Evolutionary conservation across 2,113 vertebrate species (phyloP), one percentile per base, ranked within the genome.

Genomic region (Nycticorax nycticorax): DNA sequence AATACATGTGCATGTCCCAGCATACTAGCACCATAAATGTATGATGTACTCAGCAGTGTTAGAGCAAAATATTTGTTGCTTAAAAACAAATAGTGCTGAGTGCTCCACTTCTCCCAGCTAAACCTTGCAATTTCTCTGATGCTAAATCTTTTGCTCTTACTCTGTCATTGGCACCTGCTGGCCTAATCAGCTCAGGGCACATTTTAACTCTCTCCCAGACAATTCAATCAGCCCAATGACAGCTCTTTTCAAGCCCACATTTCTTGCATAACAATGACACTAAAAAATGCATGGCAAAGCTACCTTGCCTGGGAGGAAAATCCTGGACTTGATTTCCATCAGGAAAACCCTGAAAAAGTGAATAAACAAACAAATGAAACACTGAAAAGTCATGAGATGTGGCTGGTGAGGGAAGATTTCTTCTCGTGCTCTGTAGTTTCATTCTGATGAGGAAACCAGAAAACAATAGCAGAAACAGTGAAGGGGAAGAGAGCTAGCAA

Each of bases 151-250:
- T 66, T 92, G 9, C 78, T 87, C 56, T 85, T 71, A 57, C 39
- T 22, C 85, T 89, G n/a, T 92, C 78, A 91, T 62, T 85, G 83
- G 39, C 33, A 30, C 24, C 45, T 27, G 22, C n/a, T 88, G 67
- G 37, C 67, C 66, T 94, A 81, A 95, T 95, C 94, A 92, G 76
- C 60, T 78, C 67, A 64, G 63, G 88, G 72, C 72, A 92, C 62
- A 84, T 80, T 96, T 97, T 86, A 82, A n/a, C 57, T 76, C 30
- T 80, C 33, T 94, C 63, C 14, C 63, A 92, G 90, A 95, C 68
- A 96, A 90, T 97, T 96, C 97, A 97, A 91, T 97, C 88, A 91
- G 50, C 16, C 73, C 95, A 92, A 87, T 82, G 83, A 87, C 64
- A 74, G 84, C 35, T 85, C 47, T 96, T 92, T 96, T 91, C 72